A percentile compares a stretch with the other conserved stretches of the same genome.
Conservation (phyloP, 2,113 vertebrate genomes). For the Strigops habroptila region DNA sequence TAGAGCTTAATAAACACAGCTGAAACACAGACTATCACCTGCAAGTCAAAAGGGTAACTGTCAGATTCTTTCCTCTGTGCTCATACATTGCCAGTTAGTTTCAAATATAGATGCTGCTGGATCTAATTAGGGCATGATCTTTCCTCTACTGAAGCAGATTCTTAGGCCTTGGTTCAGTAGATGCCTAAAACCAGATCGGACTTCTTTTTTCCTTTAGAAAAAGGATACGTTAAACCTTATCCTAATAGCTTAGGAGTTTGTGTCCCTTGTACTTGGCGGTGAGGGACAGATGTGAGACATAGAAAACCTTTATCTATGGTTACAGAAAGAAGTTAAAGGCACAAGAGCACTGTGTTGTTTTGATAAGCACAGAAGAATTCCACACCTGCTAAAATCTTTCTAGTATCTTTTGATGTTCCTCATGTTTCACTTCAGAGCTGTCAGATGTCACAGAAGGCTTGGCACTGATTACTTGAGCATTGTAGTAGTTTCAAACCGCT, state of each 20-base stretch:
- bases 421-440: neutral
- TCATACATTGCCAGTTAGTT: neutral
- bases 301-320: neutral
- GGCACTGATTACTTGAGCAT: neutral
- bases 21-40: slow-evolving; percentile 11
- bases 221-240: neutral
- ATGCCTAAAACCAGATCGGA: neutral
- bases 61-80: neutral
- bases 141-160: neutral
- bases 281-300: neutral
- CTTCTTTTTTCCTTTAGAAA: neutral
- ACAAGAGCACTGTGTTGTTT: neutral
- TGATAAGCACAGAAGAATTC: neutral
- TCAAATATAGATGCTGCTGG: slow-evolving; percentile 5
- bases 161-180: neutral
- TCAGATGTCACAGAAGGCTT: neutral
- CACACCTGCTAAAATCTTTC: neutral
- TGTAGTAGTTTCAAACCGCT: neutral
- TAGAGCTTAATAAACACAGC: neutral
- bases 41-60: slow-evolving; percentile 25
- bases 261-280: neutral
- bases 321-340: neutral
- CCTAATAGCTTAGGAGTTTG: neutral
- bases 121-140: neutral
- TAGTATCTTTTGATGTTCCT: neutral